These are phyloP conservation scores for Nemapogon koenigi DNA, from an alignment of 2,888 invertebrate genomes.

Conservation along the genomic window DNA sequence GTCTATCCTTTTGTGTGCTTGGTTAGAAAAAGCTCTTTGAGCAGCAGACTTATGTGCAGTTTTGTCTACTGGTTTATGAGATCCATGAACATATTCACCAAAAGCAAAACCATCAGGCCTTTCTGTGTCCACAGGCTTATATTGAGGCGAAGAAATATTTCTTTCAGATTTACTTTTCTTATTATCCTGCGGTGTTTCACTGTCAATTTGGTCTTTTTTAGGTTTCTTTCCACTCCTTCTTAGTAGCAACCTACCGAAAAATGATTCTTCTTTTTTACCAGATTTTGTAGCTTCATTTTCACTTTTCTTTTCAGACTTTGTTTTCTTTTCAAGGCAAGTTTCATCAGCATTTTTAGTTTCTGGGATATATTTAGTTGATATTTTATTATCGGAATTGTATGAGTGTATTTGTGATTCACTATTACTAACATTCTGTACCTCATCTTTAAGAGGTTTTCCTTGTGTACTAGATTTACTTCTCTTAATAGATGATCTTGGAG, in stretches of 20 bases:
- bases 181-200: constrained; percentile 42
- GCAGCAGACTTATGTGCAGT: constrained; percentile 46
- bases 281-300: constrained; percentile 54
- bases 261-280: constrained; percentile 64
- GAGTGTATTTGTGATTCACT: constrained; percentile 23
- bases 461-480: constrained; percentile 59
- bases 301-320: constrained; percentile 52
- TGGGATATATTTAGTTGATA: constrained; percentile 35
- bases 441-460: constrained; percentile 42
- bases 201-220: constrained; percentile 58
- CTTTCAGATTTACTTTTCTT: constrained; percentile 48
- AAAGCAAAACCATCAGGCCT: constrained; percentile 25
- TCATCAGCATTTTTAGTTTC: constrained; percentile 52
- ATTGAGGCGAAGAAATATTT: constrained; percentile 27
- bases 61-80: constrained; percentile 47
- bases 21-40: constrained; percentile 55
- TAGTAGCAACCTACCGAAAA: constrained; percentile 71
- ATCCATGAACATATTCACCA: constrained; percentile 25
- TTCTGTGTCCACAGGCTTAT: constrained; percentile 41
- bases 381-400: constrained; percentile 38
- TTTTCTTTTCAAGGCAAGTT: constrained; percentile 55
- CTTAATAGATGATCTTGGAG: constrained; percentile 52
- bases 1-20: constrained; percentile 58
- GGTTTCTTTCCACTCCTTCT: constrained; percentile 77
- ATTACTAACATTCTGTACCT: constrained; percentile 22